Evolutionary conservation across 1,140 invertebrate genomes (phyloP).

Genomic region (Ctenoplectra terminalis): DNA sequence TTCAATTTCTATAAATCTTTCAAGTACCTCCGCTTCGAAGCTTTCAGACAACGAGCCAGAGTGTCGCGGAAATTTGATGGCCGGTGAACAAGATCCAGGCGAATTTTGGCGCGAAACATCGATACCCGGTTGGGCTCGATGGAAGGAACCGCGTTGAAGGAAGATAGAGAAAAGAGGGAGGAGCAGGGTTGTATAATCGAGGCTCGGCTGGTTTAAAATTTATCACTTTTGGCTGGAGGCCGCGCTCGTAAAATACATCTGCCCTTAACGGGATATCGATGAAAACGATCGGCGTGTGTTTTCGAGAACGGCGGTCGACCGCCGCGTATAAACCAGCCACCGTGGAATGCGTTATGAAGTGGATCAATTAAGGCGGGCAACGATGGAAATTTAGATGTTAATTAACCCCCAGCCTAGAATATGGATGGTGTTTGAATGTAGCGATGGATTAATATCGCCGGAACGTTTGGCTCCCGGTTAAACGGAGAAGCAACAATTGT

Average conservation of each 20-base stretch:
- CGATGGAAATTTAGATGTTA: slow-evolving; percentile 51
- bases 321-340: slow-evolving; percentile 16
- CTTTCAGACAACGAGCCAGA: background rate
- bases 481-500: background rate
- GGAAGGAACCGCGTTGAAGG: too few species aligned
- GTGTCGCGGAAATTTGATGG: background rate
- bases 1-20: too few species aligned
- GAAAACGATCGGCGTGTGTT: slow-evolving; percentile 45
- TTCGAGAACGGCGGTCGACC: slow-evolving; percentile 29
- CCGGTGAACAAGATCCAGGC: too few species aligned
- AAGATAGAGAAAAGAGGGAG: background rate
- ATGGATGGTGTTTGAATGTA: slow-evolving; percentile 40
- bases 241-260: slow-evolving; percentile 44
- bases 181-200: slow-evolving; percentile 38
- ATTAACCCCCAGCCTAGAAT: slow-evolving; percentile 31
- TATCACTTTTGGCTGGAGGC: slow-evolving; percentile 48
- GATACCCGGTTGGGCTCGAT: background rate
- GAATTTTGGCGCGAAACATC: background rate
- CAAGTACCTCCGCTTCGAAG: background rate
- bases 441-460: slow-evolving; percentile 20
- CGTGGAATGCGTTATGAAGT: slow-evolving; percentile 42
- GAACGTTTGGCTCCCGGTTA: background rate
- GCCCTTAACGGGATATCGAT: slow-evolving; percentile 49
- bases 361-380: slow-evolving; percentile 49
- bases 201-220: slow-evolving; percentile 35